A percentile compares a stretch with the other conserved stretches of the same genome.
These are phyloP conservation scores for Idaea biselata DNA, from an alignment of 2,888 invertebrate species.

Conservation along the genomic window DNA sequence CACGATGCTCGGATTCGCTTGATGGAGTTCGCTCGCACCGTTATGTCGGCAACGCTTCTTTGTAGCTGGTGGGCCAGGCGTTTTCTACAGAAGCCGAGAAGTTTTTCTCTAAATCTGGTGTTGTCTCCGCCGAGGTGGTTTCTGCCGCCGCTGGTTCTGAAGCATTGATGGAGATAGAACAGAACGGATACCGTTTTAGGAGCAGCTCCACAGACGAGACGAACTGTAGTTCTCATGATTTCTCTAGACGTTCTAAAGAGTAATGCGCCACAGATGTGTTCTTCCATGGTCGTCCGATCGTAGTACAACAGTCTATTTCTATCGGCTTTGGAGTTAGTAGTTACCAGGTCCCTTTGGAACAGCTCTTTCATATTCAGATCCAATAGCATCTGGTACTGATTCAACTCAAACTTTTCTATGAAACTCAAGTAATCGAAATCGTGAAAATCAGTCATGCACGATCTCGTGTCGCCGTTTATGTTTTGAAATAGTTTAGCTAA, in stretches of 20 bases:
- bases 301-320: conserved; percentile 49
- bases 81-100: conserved; percentile 61
- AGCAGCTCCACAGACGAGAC: conserved; percentile 61
- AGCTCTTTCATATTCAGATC: conserved; percentile 55
- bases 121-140: conserved; percentile 65
- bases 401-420: conserved; percentile 64
- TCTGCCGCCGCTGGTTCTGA: conserved; percentile 53
- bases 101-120: conserved; percentile 60
- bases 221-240: conserved; percentile 64
- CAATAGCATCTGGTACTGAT: conserved; percentile 60
- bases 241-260: conserved; percentile 59
- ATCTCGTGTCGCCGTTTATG: conserved; percentile 50
- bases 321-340: conserved; percentile 29
- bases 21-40: conserved; percentile 49
- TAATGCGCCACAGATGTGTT: conserved; percentile 55
- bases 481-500: conserved; percentile 63
- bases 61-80: conserved; percentile 52
- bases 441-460: conserved; percentile 50
- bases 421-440: conserved; percentile 59
- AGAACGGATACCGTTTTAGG: conserved; percentile 61
- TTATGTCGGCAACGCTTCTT: conserved; percentile 61
- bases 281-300: conserved; percentile 68
- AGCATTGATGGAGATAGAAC: conserved; percentile 71
- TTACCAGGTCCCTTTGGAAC: conserved; percentile 43
- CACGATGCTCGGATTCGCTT: conserved; percentile 54